These are phyloP conservation scores for Zophobas atratus DNA, from an alignment of 1,140 invertebrate species.

Conservation along the genomic window DNA sequence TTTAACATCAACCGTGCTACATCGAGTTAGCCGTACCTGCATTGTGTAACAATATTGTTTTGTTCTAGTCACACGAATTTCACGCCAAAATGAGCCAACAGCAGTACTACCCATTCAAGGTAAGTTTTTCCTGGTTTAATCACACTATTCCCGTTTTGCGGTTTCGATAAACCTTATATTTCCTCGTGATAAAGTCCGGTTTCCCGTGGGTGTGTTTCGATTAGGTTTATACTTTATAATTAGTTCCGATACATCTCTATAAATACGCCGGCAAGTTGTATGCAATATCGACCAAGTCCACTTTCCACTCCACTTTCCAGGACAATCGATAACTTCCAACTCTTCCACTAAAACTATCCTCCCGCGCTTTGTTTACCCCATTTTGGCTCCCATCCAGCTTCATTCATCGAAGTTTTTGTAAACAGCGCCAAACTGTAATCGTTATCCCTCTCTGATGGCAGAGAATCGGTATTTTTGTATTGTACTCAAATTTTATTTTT, in stretches of 20 bases:
- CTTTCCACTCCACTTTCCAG: not conserved
- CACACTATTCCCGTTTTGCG: not conserved
- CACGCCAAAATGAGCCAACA: conserved; percentile 63
- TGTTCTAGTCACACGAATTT: conserved; percentile 54
- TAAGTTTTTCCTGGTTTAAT: conserved; percentile 55
- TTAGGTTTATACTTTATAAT: not conserved
- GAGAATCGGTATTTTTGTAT: not conserved
- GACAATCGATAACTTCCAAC: conserved; percentile 6
- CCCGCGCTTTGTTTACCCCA: conserved; percentile 12
- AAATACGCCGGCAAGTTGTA: too few relatives aligned
- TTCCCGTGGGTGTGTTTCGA: too few relatives aligned
- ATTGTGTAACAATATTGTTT: conserved; percentile 36
- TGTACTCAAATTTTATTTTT: conserved; percentile 3
- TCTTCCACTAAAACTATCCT: conserved; percentile 12
- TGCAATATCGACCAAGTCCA: not conserved
- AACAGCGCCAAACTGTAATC: conserved; percentile 5
- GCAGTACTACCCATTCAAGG: conserved; percentile 67
- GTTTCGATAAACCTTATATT: not conserved
- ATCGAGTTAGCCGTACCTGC: conserved; percentile 4
- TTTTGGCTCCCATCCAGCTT: conserved; percentile 15
- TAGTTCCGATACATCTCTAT: not conserved
- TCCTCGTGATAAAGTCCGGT: too few relatives aligned
- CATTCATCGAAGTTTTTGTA: conserved; percentile 1
- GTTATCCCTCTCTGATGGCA: too few relatives aligned
- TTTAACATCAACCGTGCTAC: not conserved